A percentile compares a stretch with the other conserved stretches of the same genome.
Conservation (phyloP, 2,113 vertebrate species). For the Crotalus tigris region DNA sequence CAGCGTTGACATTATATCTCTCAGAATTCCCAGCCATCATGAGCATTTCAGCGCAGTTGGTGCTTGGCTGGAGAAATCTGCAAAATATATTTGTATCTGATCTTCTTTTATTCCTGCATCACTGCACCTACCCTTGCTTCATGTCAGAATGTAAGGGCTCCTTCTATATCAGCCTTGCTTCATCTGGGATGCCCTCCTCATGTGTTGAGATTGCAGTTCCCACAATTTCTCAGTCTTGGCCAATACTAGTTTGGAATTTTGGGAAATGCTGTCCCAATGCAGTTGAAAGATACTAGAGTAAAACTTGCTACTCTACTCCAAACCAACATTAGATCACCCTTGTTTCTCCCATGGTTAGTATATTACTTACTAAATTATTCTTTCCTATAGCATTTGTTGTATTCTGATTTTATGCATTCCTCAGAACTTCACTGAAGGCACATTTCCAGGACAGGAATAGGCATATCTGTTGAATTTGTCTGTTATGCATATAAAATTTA, state of each 20-base stretch:
- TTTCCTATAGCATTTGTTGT: neutral
- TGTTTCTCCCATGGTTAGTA: neutral
- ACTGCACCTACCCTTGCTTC: neutral
- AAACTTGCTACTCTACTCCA: neutral
- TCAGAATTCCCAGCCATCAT: neutral
- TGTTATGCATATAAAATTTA: neutral
- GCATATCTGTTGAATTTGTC: neutral
- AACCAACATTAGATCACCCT: neutral
- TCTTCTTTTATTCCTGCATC: neutral
- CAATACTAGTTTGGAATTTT: neutral
- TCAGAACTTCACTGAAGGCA: neutral
- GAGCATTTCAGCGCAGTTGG: no score
- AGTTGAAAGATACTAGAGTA: neutral
- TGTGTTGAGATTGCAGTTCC: neutral
- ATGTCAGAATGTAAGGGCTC: neutral
- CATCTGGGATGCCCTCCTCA: neutral
- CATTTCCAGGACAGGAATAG: neutral
- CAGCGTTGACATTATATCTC: neutral
- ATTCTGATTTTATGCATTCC: neutral
- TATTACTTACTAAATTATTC: neutral
- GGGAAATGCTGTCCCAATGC: neutral
- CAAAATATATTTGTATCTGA: neutral
- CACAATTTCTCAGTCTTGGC: neutral
- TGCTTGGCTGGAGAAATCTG: neutral
- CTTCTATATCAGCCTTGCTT: neutral